Percentiles rank a stretch among this genome's conserved stretches.
Evolutionary conservation across 2,797 vertebrate genomes (phyloP).

Genomic region (Zenarchopterus dispar): DNA sequence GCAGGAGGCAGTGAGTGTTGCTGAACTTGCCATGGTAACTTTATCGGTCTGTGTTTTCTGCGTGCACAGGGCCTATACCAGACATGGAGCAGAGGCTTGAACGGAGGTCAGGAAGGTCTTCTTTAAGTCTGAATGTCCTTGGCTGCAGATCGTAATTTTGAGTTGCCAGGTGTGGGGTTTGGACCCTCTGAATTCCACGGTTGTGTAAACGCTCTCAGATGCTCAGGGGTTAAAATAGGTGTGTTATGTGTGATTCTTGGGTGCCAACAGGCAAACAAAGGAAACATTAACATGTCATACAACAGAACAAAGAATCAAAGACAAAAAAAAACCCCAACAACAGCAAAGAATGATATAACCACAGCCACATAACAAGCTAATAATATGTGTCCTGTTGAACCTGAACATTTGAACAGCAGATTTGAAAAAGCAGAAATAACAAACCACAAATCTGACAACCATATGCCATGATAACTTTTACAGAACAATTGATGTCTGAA

Average conservation of each 20-base stretch:
- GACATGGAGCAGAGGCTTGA: slow-evolving; percentile 15
- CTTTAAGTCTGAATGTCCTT: slow-evolving; percentile 61
- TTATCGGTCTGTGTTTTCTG: slow-evolving; percentile 5
- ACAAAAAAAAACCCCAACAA: too few species aligned
- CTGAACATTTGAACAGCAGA: too few species aligned
- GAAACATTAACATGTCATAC: neutral
- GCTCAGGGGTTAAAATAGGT: slow-evolving; percentile 41
- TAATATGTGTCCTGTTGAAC: too few species aligned
- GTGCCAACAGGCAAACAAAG: neutral
- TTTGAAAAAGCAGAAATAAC: too few species aligned
- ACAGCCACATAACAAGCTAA: too few species aligned
- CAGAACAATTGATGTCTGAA: too few species aligned
- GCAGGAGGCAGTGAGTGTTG: slow-evolving; percentile 4
- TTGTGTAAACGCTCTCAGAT: slow-evolving; percentile 70
- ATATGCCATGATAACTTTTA: too few species aligned
- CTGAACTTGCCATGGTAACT: slow-evolving; percentile 39
- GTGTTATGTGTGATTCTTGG: slow-evolving; percentile 26
- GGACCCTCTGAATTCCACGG: slow-evolving; percentile 58
- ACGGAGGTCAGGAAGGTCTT: slow-evolving; percentile 43
- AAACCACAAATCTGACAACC: too few species aligned
- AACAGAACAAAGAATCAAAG: neutral
- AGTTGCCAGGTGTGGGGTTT: slow-evolving; percentile 65
- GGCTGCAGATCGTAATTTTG: slow-evolving; percentile 54
- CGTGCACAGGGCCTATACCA: neutral
- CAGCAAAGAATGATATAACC: too few species aligned